Conservation (phyloP, 2,797 vertebrate genomes). For the Xiphophorus birchmanni region DNA sequence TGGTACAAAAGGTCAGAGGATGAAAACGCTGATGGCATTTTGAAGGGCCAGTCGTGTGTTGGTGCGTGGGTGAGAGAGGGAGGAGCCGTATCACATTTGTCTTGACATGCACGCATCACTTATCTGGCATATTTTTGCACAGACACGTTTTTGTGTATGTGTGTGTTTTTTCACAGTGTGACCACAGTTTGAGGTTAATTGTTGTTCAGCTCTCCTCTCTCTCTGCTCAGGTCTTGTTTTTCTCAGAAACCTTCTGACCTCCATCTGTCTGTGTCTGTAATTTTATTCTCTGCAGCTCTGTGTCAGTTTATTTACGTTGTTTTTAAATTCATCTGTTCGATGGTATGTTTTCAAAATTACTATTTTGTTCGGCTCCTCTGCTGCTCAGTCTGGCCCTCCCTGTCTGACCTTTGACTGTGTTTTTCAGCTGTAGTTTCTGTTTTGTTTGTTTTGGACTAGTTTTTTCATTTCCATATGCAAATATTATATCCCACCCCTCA, state of each 20-base stretch:
- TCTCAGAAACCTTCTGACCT: conserved; percentile 38
- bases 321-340: background rate
- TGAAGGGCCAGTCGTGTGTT: conserved; percentile 13
- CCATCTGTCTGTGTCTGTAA: conserved; percentile 41
- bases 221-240: conserved; percentile 38
- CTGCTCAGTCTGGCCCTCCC: background rate
- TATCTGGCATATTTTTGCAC: conserved; percentile 26
- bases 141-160: conserved; percentile 20
- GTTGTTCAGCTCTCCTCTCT: conserved; percentile 36
- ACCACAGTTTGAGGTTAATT: conserved; percentile 47
- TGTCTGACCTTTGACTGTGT: background rate
- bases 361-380: background rate
- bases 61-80: conserved; percentile 12
- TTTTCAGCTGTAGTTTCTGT: conserved; percentile 4
- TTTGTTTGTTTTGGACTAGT: conserved; percentile 2
- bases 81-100: conserved; percentile 27
- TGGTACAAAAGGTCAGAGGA: conserved; percentile 69
- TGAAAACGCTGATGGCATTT: conserved; percentile 65
- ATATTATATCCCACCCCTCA: background rate
- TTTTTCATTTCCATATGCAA: conserved; percentile 2
- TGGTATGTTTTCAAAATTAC: conserved; percentile 5
- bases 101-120: conserved; percentile 29
- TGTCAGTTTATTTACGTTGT: conserved; percentile 7
- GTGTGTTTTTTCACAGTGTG: conserved; percentile 4
- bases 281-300: conserved; percentile 12